Conservation (phyloP, 2,113 vertebrate genomes). For the Athene cunicularia region DNA sequence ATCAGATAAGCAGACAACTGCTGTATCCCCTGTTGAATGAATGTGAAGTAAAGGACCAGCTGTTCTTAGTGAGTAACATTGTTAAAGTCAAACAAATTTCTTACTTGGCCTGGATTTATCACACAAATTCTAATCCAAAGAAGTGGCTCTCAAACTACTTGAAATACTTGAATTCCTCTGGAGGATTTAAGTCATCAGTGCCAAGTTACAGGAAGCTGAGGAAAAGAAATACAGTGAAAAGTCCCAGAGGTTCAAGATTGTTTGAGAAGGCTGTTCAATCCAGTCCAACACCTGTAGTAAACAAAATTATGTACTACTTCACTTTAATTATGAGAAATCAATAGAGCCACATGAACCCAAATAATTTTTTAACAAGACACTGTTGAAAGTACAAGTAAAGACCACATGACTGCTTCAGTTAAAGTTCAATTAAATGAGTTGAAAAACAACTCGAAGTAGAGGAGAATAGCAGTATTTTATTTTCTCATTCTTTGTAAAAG, state of each 20-base stretch:
- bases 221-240: not conserved
- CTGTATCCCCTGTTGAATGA: not conserved
- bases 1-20: not conserved
- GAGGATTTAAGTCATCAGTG: conserved; percentile 11
- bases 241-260: not conserved
- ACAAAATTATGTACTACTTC: not conserved
- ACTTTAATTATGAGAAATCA: not conserved
- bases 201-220: not conserved
- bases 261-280: not conserved
- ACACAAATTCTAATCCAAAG: conserved; percentile 4
- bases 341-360: not conserved
- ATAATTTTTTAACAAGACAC: not conserved
- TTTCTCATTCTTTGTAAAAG: not conserved
- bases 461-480: not conserved
- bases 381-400: conserved; percentile 30
- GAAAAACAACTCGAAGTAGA: conserved; percentile 1
- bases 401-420: not conserved
- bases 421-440: conserved; percentile 34
- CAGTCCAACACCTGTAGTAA: not conserved
- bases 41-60: not conserved
- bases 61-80: not conserved
- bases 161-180: conserved; percentile 26
- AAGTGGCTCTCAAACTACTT: conserved; percentile 4
- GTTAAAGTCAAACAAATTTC: not conserved
- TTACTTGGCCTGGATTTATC: conserved; percentile 10